phyloP scores from a whole-genome alignment of 2,797 vertebrate species.

The Emys orbicularis region DNA sequence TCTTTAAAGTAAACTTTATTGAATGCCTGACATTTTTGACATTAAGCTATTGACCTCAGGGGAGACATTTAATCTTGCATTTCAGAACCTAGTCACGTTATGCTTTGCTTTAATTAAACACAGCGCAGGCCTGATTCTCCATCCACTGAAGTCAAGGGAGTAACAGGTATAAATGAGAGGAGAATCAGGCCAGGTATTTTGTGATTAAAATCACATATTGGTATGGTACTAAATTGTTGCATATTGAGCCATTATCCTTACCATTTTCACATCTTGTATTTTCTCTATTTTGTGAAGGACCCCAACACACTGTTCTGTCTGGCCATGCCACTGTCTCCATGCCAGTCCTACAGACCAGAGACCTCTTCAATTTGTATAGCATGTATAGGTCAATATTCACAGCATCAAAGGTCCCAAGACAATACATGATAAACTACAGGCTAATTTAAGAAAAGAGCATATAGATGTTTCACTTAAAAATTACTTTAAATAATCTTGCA shows the following conservation, averaged over 20 bases:
- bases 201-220: neutral
- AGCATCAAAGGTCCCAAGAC: neutral
- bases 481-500: neutral
- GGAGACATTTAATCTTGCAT: neutral
- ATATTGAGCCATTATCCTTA: neutral
- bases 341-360: neutral
- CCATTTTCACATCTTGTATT: neutral
- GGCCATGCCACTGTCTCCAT: neutral
- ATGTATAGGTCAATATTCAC: neutral
- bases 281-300: neutral
- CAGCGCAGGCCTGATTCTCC: neutral
- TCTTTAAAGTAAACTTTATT: neutral
- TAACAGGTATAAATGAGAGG: neutral
- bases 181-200: neutral
- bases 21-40: neutral
- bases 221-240: neutral
- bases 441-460: neutral
- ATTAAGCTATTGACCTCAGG: neutral
- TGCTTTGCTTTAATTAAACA: neutral
- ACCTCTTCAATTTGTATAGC: neutral
- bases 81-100: neutral
- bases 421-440: accelerated
- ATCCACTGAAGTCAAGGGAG: neutral
- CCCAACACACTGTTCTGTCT: neutral
- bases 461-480: neutral